These are phyloP conservation scores for Conchocele bisecta DNA, from an alignment of 2,888 invertebrate species.

Conservation along the genomic window DNA sequence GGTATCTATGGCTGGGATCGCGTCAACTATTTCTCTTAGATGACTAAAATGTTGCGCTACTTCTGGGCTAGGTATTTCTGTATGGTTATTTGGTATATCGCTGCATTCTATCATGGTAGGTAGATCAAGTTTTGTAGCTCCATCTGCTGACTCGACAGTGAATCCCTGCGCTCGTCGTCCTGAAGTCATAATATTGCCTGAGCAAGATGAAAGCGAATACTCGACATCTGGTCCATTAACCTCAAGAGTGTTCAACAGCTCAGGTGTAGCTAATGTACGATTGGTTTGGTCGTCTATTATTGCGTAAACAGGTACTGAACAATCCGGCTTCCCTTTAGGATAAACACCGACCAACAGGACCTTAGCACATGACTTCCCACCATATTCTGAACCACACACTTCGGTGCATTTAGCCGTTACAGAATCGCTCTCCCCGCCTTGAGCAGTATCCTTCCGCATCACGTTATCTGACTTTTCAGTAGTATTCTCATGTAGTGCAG, in stretches of 20 bases:
- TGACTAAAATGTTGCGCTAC: slow-evolving; percentile 33
- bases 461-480: background rate
- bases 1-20: slow-evolving; percentile 40
- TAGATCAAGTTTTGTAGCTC: slow-evolving; percentile 13
- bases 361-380: slow-evolving; percentile 56
- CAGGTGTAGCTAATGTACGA: slow-evolving; percentile 27
- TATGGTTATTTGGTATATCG: slow-evolving; percentile 30
- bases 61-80: slow-evolving; percentile 53
- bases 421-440: slow-evolving; percentile 11
- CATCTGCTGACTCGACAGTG: slow-evolving; percentile 30
- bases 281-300: slow-evolving; percentile 59
- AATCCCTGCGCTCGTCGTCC: slow-evolving; percentile 24
- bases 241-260: slow-evolving; percentile 32
- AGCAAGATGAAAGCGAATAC: slow-evolving; percentile 12
- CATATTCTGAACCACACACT: slow-evolving; percentile 10
- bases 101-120: slow-evolving; percentile 51
- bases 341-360: slow-evolving; percentile 41
- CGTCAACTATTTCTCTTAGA: slow-evolving; percentile 24
- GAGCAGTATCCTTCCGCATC: background rate
- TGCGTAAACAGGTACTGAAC: slow-evolving; percentile 23
- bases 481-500: slow-evolving; percentile 13
- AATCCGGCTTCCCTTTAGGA: slow-evolving; percentile 23
- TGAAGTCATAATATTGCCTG: background rate
- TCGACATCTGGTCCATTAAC: background rate
- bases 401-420: slow-evolving; percentile 8